A percentile compares a stretch with the other conserved stretches of the same genome.
These are phyloP conservation scores for Mimachlamys varia DNA, from an alignment of 2,888 invertebrate genomes.

Conservation along the genomic window DNA sequence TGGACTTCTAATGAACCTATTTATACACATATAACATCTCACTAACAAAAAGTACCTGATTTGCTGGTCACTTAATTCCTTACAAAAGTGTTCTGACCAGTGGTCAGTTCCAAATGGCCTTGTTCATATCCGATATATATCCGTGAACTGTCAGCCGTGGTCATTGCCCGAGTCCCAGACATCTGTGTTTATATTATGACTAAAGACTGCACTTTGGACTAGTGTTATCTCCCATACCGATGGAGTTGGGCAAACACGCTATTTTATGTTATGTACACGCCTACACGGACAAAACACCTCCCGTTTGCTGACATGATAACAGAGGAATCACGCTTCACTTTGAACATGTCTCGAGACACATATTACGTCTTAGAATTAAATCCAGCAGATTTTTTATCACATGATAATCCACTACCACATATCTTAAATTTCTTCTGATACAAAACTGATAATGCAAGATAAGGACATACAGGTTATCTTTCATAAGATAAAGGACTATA, in stretches of 20 bases:
- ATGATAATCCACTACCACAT: too few species aligned
- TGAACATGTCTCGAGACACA: neutral
- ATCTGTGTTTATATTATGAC: neutral
- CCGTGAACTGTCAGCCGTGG: neutral
- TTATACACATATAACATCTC: too few species aligned
- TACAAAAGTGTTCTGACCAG: neutral
- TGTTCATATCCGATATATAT: neutral
- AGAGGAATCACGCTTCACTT: neutral
- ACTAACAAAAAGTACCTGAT: too few species aligned
- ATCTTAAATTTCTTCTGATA: too few species aligned
- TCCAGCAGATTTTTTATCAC: neutral
- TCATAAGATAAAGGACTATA: too few species aligned
- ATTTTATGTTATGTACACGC: neutral
- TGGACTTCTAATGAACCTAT: too few species aligned
- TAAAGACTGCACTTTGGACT: constrained; percentile 3
- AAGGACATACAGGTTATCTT: too few species aligned
- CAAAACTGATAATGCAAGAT: too few species aligned
- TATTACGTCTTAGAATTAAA: neutral
- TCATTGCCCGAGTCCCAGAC: neutral
- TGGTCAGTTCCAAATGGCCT: neutral
- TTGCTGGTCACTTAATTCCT: too few species aligned
- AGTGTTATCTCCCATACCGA: neutral
- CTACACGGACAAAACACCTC: constrained; percentile 13
- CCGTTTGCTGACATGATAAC: neutral
- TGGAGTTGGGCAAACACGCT: neutral